Base-by-base conservation (phyloP, 1,140 invertebrate genomes). In the Tenebrio molitor region DNA sequence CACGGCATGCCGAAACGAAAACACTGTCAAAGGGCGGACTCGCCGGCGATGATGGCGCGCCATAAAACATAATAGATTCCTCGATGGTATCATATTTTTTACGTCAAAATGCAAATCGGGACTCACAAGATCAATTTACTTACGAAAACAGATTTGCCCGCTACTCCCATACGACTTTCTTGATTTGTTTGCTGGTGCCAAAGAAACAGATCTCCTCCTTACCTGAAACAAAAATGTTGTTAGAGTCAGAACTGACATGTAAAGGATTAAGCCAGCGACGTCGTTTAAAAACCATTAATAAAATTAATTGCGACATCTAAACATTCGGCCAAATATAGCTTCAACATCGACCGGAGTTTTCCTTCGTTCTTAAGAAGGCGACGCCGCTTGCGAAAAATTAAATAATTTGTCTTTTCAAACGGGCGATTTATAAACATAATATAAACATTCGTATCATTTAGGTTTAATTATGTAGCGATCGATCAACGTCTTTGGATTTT, bases 51-150 rank as follows among this genome's bases (percentile, higher is more conserved):
- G 50, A 58, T 29, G 23, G 50, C 50, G 12, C 2, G 15, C 23
- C 50, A 58, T 58, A 58, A 58, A 58, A 29, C 50, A 25, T 58
- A 58, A 58, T 25, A 58, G 19, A 58, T 58, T 58, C 23, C 23
- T 23, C 50, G 50, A 58, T 58, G 23, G 15, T 5, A 21, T n/a
- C 7, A 15, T 23, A 58, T 58, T 58, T 58, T 58, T 58, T 58
- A 58, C 15, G 50, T 58, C 50, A 16, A 29, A 29, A 58, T 58
- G 50, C 23, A 58, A 33, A 58, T 58, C 29, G 50, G 50, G n/a
- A 39, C 5, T 39, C 12, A 39, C 36, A 39, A 12, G 6, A 58
- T 58, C 21, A 25, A 58, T 58, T 58, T 58, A 58, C 50, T 58
- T 58, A 58, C 36, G 36, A 39, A 39, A 39, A 39, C 50, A 58